Conservation (phyloP, 2,888 invertebrate genomes). For the Caenorhabditis sp. region DNA sequence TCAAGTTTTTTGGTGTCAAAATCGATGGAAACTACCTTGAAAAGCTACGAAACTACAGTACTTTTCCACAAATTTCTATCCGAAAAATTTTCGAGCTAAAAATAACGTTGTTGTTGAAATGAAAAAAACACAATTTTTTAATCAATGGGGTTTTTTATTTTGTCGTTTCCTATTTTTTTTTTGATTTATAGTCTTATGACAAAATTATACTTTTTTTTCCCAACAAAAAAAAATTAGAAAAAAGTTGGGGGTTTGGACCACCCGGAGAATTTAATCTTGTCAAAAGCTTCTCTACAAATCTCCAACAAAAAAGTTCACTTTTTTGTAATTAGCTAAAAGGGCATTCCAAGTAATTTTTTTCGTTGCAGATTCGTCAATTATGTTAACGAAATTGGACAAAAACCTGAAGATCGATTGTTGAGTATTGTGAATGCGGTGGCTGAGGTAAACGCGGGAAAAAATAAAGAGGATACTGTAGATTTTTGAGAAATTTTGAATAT, state of each 20-base stretch:
- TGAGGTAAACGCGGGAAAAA: background rate
- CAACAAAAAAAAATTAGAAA: background rate
- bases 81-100: too few species aligned
- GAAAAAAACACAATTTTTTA: too few species aligned
- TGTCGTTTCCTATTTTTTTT: background rate
- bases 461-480: background rate
- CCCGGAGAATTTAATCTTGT: too few species aligned
- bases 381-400: constrained; percentile 70
- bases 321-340: background rate
- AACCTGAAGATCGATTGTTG: background rate
- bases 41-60: too few species aligned
- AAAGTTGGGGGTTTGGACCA: background rate
- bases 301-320: background rate
- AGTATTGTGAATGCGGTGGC: constrained; percentile 12
- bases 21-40: too few species aligned
- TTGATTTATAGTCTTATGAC: background rate
- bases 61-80: too few species aligned
- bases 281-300: too few species aligned
- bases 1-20: too few species aligned
- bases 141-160: too few species aligned
- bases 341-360: background rate
- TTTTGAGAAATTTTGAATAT: too few species aligned
- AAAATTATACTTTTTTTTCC: background rate
- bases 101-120: too few species aligned
- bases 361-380: constrained; percentile 71